Conservation (phyloP, 2,113 vertebrate species). For the Ondatra zibethicus region DNA sequence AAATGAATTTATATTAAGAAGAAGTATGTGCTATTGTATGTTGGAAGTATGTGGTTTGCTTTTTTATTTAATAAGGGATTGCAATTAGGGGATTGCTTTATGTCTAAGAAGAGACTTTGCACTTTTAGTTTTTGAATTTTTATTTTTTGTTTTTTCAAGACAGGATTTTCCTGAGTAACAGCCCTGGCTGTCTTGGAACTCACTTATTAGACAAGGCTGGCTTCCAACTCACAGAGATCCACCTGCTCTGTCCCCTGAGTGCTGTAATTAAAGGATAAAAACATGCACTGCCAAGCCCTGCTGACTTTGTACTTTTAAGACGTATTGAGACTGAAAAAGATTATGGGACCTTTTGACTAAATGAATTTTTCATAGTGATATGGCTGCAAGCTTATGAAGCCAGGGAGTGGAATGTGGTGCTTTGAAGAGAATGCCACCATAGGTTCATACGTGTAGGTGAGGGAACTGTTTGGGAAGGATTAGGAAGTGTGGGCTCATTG, state of each 20-base stretch:
- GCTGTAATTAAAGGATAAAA: neutral
- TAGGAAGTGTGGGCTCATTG: neutral
- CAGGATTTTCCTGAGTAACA: neutral
- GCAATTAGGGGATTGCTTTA: neutral
- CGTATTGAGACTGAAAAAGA: neutral
- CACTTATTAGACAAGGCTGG: neutral
- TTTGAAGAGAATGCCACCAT: neutral
- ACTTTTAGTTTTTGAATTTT: neutral
- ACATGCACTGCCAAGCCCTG: neutral
- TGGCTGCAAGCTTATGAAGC: neutral
- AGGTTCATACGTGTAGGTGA: neutral
- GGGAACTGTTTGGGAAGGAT: neutral
- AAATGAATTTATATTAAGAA: neutral
- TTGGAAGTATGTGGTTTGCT: neutral
- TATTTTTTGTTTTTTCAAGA: neutral
- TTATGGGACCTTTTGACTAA: neutral
- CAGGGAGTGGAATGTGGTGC: neutral
- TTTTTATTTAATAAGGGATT: neutral
- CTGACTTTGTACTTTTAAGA: neutral
- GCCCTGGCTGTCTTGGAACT: neutral
- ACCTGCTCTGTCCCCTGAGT: neutral
- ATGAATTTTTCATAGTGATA: neutral
- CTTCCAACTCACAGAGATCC: neutral
- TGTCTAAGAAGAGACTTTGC: neutral
- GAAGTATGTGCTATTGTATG: neutral